Conservation (phyloP, 2,888 invertebrate genomes). For the Itoplectis maculator region DNA sequence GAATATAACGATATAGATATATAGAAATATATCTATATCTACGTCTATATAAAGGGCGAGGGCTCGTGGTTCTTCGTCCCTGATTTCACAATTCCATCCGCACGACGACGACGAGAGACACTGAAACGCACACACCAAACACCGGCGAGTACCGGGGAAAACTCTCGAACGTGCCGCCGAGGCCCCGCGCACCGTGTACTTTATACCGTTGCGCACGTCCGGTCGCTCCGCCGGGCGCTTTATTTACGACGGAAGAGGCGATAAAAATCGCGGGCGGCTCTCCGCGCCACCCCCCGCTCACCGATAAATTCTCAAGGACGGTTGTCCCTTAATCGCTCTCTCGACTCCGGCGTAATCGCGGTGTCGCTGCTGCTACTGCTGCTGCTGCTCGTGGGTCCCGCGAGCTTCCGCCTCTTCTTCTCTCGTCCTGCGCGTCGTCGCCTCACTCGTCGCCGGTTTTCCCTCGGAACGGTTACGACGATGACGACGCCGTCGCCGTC, state of each 20-base stretch:
- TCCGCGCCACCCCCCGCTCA: conserved; percentile 5
- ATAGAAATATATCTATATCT: not conserved
- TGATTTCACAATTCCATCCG: conserved; percentile 37
- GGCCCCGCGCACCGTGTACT: conserved; percentile 5
- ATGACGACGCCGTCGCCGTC: too few species aligned
- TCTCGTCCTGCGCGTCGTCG: too few species aligned
- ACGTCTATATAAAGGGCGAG: conserved; percentile 10
- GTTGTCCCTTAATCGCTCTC: conserved; percentile 47
- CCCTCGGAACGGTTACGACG: conserved; percentile 25
- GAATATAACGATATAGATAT: not conserved
- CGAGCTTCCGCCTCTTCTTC: not conserved
- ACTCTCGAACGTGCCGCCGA: too few species aligned
- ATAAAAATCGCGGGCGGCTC: conserved; percentile 38
- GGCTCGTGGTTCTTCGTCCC: not conserved
- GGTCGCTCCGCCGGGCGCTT: not conserved
- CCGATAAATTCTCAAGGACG: conserved; percentile 42
- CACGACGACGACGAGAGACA: conserved; percentile 31
- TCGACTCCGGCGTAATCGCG: conserved; percentile 31
- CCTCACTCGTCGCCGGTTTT: not conserved
- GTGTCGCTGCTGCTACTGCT: not conserved
- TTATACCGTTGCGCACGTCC: not conserved
- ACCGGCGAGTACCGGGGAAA: too few species aligned
- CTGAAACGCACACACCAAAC: conserved; percentile 45
- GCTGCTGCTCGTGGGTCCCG: too few species aligned
- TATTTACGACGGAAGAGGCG: conserved; percentile 38